Conservation (phyloP, 2,888 invertebrate species). For the Marasmarcha lunaedactyla region DNA sequence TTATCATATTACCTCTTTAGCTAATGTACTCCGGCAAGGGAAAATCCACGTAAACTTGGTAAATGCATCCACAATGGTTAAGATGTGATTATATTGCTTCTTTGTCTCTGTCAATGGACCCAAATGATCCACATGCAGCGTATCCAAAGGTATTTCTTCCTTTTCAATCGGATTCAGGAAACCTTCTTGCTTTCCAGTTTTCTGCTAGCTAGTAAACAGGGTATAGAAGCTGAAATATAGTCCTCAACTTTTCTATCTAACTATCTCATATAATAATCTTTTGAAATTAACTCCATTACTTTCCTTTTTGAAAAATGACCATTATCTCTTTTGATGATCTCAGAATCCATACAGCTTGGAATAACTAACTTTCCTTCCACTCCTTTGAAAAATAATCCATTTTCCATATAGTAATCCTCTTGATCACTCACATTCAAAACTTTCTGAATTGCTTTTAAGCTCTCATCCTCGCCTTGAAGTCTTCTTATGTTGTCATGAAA, state of each 20-base stretch:
- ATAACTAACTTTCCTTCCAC: conserved; percentile 11
- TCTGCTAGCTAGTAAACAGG: no score
- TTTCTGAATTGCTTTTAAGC: conserved; percentile 10
- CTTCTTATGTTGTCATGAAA: conserved; percentile 11
- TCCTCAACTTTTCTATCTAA: neutral
- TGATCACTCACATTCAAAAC: conserved; percentile 15
- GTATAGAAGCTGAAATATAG: no score
- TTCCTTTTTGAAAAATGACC: neutral
- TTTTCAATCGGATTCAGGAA: no score
- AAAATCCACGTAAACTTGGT: no score
- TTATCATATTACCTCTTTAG: no score
- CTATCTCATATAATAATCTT: neutral
- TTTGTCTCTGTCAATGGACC: no score
- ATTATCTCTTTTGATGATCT: conserved; percentile 5
- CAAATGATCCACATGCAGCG: no score
- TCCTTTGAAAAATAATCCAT: conserved; percentile 12
- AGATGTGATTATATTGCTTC: no score
- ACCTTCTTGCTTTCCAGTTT: no score
- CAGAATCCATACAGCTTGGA: conserved; percentile 7
- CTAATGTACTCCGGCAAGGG: no score
- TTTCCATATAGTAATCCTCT: conserved; percentile 11
- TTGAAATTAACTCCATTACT: neutral
- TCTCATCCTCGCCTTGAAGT: conserved; percentile 16
- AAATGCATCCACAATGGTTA: no score
- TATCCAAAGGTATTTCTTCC: no score